Base-by-base conservation (phyloP, 2,797 vertebrate genomes). In the Poecilia velifera region DNA sequence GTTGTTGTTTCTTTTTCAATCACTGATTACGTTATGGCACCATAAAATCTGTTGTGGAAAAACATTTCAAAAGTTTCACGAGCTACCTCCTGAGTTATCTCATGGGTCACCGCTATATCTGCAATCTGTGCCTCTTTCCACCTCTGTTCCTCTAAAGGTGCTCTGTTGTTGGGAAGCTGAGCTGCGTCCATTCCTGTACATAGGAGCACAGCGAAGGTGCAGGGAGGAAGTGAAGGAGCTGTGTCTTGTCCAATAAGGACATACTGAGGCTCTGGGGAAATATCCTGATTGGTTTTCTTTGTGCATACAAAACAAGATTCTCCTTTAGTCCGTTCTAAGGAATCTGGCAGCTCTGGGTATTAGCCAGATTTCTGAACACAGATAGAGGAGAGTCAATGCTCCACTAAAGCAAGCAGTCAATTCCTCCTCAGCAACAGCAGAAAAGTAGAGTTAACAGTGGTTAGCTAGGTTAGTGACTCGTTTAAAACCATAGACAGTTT, bases 171-270 rank as follows among this genome's bases (percentile, higher is more conserved):
- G 6, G 57, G 57, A 83, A 73, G 8, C 73, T 1, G 79, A 70
- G 55, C 20, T 4, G 73, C 79, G 74, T 81, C 76, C 47, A 62
- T 86, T 86, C 66, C 80, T 80, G 49, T 78, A 72, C 82, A 51
- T 59, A 4, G 70, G 74, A 74, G 57, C 77, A 79, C 43, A 2
- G 81, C 82, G 57, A 83, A 70, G 79, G 80, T 47, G 79, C 64
- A 81, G 83, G 31, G 41, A 46, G 62, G 77, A 81, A 76, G 72
- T 79, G 75, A 43, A 79, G 78, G 74, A 76, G 76, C 1, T 28
- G 78, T 43, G 46, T 89, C 79, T 89, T 89, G 90, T 86, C 82
- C 87, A 90, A 90, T 83, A 88, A 89, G 87, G 76, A 83, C 84
- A 79, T 79, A 41, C 78, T 73, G 68, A 3, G 76, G 85, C 89